Base-by-base conservation (phyloP, 2,888 invertebrate genomes). In the Mayetiola destructor region DNA sequence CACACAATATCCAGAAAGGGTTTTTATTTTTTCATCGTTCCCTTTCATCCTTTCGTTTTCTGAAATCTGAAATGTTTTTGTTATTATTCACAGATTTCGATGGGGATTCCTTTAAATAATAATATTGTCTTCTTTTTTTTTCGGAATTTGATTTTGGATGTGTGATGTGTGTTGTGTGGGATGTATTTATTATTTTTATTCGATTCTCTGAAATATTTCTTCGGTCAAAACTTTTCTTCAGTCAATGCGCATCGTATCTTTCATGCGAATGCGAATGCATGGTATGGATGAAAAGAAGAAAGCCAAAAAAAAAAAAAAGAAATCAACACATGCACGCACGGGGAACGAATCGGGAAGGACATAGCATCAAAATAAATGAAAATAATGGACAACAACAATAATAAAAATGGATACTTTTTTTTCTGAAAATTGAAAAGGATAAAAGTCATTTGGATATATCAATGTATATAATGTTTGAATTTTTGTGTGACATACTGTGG, bases 361-460 rank as follows among this genome's bases (percentile, higher is more conserved):
- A n/a, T n/a, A n/a, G n/a, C n/a, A 39, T 39, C 39, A 39, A 39
- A 39, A 39, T 39, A 39, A 39, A 20, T 14, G 27, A 48, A 40
- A 21, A 21, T 23, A 40, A 40, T 40, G 21, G 40, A 21, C 40
- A 40, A 48, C 27, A 48, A 48, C 27, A n/a, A n/a, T n/a, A n/a
- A n/a, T n/a, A n/a, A n/a, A 27, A 27, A 48, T 48, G 48, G 48
- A n/a, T n/a, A n/a, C n/a, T n/a, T n/a, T n/a, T n/a, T n/a, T n/a
- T n/a, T n/a, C n/a, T 27, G n/a, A n/a, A 48, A 48, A 48, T 48
- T 48, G 48, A 48, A 48, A 48, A 27, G 48, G 48, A 48, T 48
- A 48, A 48, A 48, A 48, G 14, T 48, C 48, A 40, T 21, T n/a
- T 40, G 21, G 40, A 40, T 40, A 27, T 48, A 42, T 23, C 23